Evolutionary conservation across 23 tunicate species (phyloP).

Genomic region (Phallusia fumigata): DNA sequence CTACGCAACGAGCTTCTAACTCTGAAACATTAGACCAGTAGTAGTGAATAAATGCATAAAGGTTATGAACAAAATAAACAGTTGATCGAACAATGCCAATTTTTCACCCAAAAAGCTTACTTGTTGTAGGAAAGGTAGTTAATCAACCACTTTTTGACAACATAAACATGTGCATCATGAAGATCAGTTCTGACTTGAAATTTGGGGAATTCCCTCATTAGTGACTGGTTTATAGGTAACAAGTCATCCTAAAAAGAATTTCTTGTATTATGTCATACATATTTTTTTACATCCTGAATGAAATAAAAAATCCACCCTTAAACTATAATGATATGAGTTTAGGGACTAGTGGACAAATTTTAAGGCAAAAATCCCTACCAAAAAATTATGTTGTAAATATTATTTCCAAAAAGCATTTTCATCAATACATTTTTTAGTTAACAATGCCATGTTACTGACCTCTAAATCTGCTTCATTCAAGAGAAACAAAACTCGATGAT

Average conservation of each 20-base stretch:
- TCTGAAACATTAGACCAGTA: conserved; percentile 7
- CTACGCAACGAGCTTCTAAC: conserved; percentile 62
- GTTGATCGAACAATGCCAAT: no score
- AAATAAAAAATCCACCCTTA: no score
- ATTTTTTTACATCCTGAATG: no score
- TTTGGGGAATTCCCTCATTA: conserved; percentile 44
- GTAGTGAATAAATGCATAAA: background rate
- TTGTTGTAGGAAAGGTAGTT: conserved; percentile 47
- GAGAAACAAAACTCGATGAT: conserved; percentile 52
- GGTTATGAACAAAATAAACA: no score
- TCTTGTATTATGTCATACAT: background rate
- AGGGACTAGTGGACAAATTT: no score
- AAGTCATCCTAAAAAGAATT: conserved; percentile 43
- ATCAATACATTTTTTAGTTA: no score
- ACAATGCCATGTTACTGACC: conserved; percentile 20
- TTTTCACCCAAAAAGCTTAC: conserved; percentile 19
- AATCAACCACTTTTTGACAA: conserved; percentile 63
- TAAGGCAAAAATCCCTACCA: no score
- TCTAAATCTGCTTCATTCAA: conserved; percentile 85
- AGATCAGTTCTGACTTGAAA: conserved; percentile 69
- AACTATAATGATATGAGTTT: no score
- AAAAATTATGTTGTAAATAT: no score
- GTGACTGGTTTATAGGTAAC: conserved; percentile 30
- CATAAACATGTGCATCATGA: conserved; percentile 67
- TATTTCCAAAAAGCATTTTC: no score